Evolutionary conservation across 2,797 vertebrate species (phyloP), one percentile per base, ranked within the genome.

Genomic region (Pantherophis alleghaniensis): DNA sequence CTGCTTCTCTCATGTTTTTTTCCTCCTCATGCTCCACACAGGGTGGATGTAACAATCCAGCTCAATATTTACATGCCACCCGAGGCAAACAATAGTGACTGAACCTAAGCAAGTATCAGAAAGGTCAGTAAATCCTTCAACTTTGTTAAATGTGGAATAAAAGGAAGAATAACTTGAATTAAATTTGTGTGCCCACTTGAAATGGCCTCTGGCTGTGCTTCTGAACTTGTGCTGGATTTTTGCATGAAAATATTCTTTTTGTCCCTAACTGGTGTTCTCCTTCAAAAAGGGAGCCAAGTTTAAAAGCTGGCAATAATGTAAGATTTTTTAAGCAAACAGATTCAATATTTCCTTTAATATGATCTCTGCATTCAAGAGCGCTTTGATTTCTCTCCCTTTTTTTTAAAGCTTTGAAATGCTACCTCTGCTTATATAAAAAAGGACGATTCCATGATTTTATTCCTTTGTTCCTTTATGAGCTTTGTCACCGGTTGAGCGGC

Each of bases 241-340:
- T 98, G 98, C 98, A 98, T 98, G 98, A 98, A 98, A 98, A 98
- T 98, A 98, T 98, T 98, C 98, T 97, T 97, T 98, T 98, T 98
- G 98, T 98, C 97, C 98, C 97, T 97, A 97, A 97, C 98, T 97
- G 98, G 97, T 97, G 97, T 97, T 97, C 96, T 97, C 96, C 97
- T 98, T 98, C 98, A 98, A 98, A 98, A 98, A 98, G 97, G 97
- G 97, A 98, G 97, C 95, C 95, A 97, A 97, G 97, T 97, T 98
- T 96, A 97, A 98, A 98, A 98, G 98, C 97, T 97, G 98, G 98
- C 97, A 98, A 98, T 98, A 98, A 98, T 98, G 97, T 98, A 97
- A 98, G 97, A 98, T 98, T 98, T 97, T 93, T 98, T 98, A 98
- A 98, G 98, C 98, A 98, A 98, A 98, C 98, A 98, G 98, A 98